Evolutionary conservation across 2,113 vertebrate genomes (phyloP).

Genomic region (Corapipo altera): DNA sequence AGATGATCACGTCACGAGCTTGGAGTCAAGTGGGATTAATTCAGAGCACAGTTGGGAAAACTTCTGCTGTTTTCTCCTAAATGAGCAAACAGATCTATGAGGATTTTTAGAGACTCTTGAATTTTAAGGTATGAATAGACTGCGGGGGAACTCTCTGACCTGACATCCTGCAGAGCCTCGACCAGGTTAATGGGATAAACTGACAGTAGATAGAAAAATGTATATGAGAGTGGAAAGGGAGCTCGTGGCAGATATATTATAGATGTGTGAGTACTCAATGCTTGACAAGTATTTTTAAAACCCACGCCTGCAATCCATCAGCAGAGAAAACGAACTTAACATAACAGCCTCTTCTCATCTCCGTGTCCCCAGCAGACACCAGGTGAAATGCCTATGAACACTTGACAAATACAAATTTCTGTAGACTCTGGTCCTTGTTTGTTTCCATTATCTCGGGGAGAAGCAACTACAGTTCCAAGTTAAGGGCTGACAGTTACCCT

Average conservation of each 20-base stretch:
- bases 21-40: not conserved
- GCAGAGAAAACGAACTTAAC: not conserved
- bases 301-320: fast-evolving
- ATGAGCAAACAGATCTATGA: not conserved
- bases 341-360: not conserved
- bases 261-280: not conserved
- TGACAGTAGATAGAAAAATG: not conserved
- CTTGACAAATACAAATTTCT: not conserved
- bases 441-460: not conserved
- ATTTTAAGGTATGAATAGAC: not conserved
- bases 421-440: not conserved
- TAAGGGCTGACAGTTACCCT: not conserved
- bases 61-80: not conserved
- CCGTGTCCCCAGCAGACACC: not conserved
- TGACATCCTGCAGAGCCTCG: not conserved
- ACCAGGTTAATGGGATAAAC: not conserved
- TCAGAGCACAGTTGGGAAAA: not conserved
- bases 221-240: not conserved
- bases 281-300: not conserved
- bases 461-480: not conserved
- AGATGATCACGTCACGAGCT: fast-evolving
- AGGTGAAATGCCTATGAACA: not conserved
- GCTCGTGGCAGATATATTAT: not conserved
- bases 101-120: not conserved
- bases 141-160: not conserved